Evolutionary conservation across 2,797 vertebrate species (phyloP).

Genomic region (Balearica regulorum): DNA sequence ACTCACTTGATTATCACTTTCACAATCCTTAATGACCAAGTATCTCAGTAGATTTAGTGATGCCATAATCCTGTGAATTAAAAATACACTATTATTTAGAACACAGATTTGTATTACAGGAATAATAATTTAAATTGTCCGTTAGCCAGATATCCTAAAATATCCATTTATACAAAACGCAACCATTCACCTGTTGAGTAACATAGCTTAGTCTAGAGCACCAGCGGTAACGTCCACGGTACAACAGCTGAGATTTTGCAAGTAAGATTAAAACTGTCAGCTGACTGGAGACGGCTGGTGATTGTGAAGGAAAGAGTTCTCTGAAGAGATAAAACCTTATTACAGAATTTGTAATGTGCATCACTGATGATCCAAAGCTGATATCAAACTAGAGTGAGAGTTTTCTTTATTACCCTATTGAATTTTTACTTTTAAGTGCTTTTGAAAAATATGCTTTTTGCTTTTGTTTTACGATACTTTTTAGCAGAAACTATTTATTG

Average conservation of each 20-base stretch:
- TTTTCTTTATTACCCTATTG: neutral
- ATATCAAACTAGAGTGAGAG: neutral
- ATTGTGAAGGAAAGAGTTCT: neutral
- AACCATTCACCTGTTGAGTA: neutral
- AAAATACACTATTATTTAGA: slow-evolving; percentile 28
- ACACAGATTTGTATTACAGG: neutral
- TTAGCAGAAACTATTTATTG: neutral
- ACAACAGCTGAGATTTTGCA: neutral
- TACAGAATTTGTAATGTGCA: neutral
- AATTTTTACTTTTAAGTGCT: neutral
- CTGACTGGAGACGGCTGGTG: neutral
- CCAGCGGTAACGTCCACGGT: rapidly evolving
- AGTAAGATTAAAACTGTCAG: neutral
- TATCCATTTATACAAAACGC: neutral
- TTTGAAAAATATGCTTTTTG: neutral
- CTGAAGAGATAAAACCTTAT: neutral
- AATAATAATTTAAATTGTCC: neutral
- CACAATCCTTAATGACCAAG: slow-evolving; percentile 84
- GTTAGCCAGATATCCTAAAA: neutral
- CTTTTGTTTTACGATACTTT: neutral
- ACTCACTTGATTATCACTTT: slow-evolving; percentile 82
- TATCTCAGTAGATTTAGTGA: slow-evolving; percentile 90
- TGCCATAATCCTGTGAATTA: slow-evolving; percentile 87
- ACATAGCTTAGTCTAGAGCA: neutral
- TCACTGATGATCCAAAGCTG: neutral